A percentile compares a stretch with the other conserved stretches of the same genome.
These are phyloP conservation scores for Hylyphantes graminicola DNA, from an alignment of 1,140 invertebrate genomes.

Conservation along the genomic window DNA sequence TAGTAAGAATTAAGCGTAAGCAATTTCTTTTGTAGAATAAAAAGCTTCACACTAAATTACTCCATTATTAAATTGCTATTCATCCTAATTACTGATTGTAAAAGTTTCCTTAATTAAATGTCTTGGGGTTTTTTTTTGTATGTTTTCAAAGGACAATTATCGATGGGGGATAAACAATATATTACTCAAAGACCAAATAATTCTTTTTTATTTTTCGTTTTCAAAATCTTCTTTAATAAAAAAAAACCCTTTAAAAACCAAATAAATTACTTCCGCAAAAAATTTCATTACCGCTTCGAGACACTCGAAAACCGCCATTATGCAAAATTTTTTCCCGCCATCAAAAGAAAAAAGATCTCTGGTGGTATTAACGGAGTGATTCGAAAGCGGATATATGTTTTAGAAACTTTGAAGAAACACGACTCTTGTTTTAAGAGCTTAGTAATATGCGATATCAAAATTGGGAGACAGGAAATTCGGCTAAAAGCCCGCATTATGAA, in stretches of 20 bases:
- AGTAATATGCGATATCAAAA: conserved; percentile 43
- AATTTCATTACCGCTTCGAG: conserved; percentile 15
- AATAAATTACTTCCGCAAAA: conserved; percentile 29
- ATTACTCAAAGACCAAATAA: no score
- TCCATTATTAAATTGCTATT: no score
- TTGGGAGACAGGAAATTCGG: conserved; percentile 29
- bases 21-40: no score
- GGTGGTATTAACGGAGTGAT: not conserved
- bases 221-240: not conserved
- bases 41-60: no score
- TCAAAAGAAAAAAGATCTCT: conserved; percentile 23
- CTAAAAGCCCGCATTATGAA: conserved; percentile 52
- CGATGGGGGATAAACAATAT: no score
- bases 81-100: no score
- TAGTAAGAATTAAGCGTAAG: no score
- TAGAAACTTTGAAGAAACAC: conserved; percentile 26
- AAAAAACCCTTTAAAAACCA: not conserved
- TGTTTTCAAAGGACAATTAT: no score
- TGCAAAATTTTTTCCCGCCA: conserved; percentile 46
- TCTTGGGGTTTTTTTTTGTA: no score
- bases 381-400: conserved; percentile 26
- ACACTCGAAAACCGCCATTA: conserved; percentile 39
- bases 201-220: not conserved
- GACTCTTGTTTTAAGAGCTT: conserved; percentile 57
- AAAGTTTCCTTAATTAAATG: no score